These are phyloP conservation scores for Thunnus albacares DNA, from an alignment of 2,797 vertebrate species.

Conservation along the genomic window DNA sequence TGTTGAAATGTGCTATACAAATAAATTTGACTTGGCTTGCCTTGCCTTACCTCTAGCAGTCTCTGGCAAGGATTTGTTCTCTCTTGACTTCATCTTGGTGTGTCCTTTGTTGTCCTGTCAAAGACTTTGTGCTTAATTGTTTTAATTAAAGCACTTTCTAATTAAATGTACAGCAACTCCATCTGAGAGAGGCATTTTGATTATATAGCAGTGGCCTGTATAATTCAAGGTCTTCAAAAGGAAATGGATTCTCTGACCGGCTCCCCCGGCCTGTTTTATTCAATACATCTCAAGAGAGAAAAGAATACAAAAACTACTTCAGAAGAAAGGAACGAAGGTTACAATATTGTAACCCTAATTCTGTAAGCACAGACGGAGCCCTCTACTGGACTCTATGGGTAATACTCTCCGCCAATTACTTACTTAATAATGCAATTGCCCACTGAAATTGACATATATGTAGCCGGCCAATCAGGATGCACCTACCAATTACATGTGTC, in stretches of 20 bases:
- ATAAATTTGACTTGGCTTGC: too few species aligned
- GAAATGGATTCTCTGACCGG: constrained; percentile 52
- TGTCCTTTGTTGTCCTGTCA: constrained; percentile 54
- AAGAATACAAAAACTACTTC: constrained; percentile 12
- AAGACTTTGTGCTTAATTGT: constrained; percentile 44
- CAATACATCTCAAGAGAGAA: constrained; percentile 30
- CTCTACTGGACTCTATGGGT: too few species aligned
- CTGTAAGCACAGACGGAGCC: too few species aligned
- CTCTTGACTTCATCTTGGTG: constrained; percentile 32
- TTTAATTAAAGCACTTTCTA: constrained; percentile 58
- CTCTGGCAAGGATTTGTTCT: constrained; percentile 32
- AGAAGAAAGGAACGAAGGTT: not conserved
- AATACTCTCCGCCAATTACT: too few species aligned
- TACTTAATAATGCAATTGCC: too few species aligned
- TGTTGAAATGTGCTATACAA: too few species aligned
- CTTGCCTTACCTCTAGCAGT: not conserved
- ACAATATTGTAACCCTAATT: too few species aligned
- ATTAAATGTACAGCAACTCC: constrained; percentile 44
- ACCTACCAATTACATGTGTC: too few species aligned
- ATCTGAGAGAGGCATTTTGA: constrained; percentile 51
- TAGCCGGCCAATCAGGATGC: too few species aligned
- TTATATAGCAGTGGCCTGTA: constrained; percentile 47
- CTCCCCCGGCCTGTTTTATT: constrained; percentile 35
- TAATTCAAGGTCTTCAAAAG: constrained; percentile 46
- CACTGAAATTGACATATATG: too few species aligned